A percentile compares a stretch with the other conserved stretches of the same genome.
Conservation (phyloP, 2,797 vertebrate species). For the Tadarida brasiliensis region DNA sequence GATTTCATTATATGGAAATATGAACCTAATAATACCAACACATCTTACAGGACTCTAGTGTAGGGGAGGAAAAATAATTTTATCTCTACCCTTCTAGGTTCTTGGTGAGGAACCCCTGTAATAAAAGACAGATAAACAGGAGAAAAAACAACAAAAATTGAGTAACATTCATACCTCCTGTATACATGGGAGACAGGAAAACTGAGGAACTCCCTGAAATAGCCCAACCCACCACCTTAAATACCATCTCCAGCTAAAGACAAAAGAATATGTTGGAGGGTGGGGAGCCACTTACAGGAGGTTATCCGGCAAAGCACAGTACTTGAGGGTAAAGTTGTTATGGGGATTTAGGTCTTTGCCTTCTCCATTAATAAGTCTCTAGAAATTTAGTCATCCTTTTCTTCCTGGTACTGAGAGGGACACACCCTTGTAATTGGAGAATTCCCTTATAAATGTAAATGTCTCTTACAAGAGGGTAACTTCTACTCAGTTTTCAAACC, state of each 20-base stretch:
- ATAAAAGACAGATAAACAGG: background rate
- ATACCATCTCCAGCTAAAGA: background rate
- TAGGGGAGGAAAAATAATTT: background rate
- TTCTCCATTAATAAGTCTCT: background rate
- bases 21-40: background rate
- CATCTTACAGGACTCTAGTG: background rate
- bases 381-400: background rate
- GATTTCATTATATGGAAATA: slow-evolving; percentile 36
- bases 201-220: background rate
- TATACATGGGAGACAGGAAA: background rate
- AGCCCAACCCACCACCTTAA: background rate
- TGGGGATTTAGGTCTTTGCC: background rate
- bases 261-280: background rate
- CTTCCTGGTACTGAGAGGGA: background rate
- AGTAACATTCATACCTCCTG: background rate
- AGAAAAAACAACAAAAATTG: background rate
- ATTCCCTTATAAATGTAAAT: background rate
- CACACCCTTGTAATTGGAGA: background rate
- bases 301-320: background rate
- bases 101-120: background rate
- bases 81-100: background rate
- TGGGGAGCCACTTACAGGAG: background rate
- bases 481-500: background rate
- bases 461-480: background rate
- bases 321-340: background rate